These are phyloP conservation scores for Actias luna DNA, from an alignment of 2,888 invertebrate genomes.

Conservation along the genomic window DNA sequence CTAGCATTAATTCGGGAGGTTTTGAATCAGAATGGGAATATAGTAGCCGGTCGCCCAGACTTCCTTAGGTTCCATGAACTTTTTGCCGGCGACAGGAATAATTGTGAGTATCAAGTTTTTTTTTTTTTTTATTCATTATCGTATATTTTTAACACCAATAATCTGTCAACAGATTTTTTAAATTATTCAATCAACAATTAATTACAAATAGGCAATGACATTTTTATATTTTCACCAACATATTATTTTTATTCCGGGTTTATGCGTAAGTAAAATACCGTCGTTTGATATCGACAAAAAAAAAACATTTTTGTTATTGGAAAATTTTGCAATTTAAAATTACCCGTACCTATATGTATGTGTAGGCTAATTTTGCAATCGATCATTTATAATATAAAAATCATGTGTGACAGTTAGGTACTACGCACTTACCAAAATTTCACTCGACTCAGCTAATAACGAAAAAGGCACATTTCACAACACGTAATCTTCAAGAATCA, in stretches of 20 bases:
- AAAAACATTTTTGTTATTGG: not conserved
- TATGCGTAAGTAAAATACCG: too few species aligned
- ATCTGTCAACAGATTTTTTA: conserved; percentile 8
- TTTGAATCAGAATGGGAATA: conserved; percentile 89
- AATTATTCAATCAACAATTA: not conserved
- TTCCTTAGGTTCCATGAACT: conserved; percentile 90
- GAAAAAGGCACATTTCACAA: not conserved
- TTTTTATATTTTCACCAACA: not conserved
- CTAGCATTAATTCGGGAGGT: conserved; percentile 87
- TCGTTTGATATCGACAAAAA: not conserved
- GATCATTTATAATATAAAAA: not conserved
- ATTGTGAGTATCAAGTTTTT: conserved; percentile 90
- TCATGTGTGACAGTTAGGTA: not conserved
- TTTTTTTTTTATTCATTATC: conserved; percentile 19
- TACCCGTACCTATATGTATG: not conserved
- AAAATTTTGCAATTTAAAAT: not conserved
- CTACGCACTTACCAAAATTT: conserved; percentile 9
- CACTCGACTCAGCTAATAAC: not conserved
- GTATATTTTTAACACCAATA: not conserved
- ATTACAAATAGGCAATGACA: not conserved
- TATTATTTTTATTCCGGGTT: not conserved
- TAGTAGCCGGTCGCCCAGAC: conserved; percentile 92
- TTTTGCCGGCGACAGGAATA: conserved; percentile 92
- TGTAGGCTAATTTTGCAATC: not conserved
- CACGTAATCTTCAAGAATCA: not conserved